Evolutionary conservation across 2,113 vertebrate species (phyloP), one percentile per base, ranked within the genome.

Genomic region (Tyto alba): DNA sequence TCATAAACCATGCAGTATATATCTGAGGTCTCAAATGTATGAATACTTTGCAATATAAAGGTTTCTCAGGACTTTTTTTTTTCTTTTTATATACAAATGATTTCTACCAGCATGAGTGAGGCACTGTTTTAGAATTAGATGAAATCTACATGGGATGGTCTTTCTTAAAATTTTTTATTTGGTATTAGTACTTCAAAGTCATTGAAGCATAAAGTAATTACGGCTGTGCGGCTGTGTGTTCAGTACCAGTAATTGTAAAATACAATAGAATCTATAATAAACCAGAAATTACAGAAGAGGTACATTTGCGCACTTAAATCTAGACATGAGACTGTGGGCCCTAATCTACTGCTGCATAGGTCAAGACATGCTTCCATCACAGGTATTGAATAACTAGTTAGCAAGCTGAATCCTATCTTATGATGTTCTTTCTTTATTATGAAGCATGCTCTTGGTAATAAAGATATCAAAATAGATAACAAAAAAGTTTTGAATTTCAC

Each of bases 101-200:
- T 77, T 79, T 88, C 23, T 76, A 85, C 59, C 41, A 63, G 10
- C 4, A 7, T n/a, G 13, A 55, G 12, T 40, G 34, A 93, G 41
- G 5, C 5, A 74, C 2, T 47, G 15, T 52, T 16, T 45, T 18
- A 80, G 18, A 81, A 57, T 47, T 55, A 74, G 29, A 53, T 29
- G 36, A 73, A 79, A 85, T 83, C 32, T 72, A 6, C 22, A 38
- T 0, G 0, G 1, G 4, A 3, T 67, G 4, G 4, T 17, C 16
- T 72, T n/a, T 11, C n/a, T 16, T 25, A 14, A 2, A 36, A 20
- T 25, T 29, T 63, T 89, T 38, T 55, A 36, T 34, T 75, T 71
- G 8, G 7, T 59, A 27, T 21, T 66, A 63, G 11, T 41, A 53
- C 55, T 80, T 67, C 41, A 71, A 87, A 41, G 23, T 32, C 25